Base-by-base conservation (phyloP, 1,140 invertebrate species). In the Polypedilum pembai region DNA sequence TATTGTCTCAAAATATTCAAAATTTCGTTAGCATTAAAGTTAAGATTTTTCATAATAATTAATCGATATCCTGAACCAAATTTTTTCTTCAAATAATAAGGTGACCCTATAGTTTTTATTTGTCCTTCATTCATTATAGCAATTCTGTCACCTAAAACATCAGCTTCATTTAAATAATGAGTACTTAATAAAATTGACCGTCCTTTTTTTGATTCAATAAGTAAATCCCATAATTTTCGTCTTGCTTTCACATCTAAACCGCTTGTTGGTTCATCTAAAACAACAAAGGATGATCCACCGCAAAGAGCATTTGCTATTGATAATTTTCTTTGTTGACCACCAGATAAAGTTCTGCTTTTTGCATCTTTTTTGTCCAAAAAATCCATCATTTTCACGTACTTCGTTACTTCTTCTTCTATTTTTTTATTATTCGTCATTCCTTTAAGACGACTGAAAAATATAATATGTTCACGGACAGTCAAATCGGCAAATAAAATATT, bases 131-230 rank as follows among this genome's bases (percentile, higher is more conserved):
- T 88, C 87, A 98, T 90, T 56, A 98, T 94, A 0, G 93, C 93
- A 74, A 98, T 92, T 75, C 93, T 85, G 82, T 98, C 94, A 0
- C 94, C 94, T 0, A 98, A 84, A 17, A 93, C 86, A 82, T 98
- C 95, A 8, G 96, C 95, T 84, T 98, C 95, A 81, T 98, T 95
- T 93, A 98, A 96, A 80, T 93, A 96, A 83, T 98, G 95, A 1
- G 96, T 98, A 7, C 93, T 95, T 5, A 98, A 85, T 2, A 98
- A 81, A 77, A 98, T 93, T n/a, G 94, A 96, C 56, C 86, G 82
- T 0, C 80, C 81, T 73, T 24, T 56, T 1, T 78, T 77, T 41
- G 79, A 78, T 2, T 7, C 73, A 3, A 85, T 82, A 74, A 95
- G 83, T 33, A 95, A 82, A 79, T 96, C 91, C 95, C 95, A 98